phyloP scores from a whole-genome alignment of 1,140 invertebrate genomes.

The Pseudachorutes palmiensis region DNA sequence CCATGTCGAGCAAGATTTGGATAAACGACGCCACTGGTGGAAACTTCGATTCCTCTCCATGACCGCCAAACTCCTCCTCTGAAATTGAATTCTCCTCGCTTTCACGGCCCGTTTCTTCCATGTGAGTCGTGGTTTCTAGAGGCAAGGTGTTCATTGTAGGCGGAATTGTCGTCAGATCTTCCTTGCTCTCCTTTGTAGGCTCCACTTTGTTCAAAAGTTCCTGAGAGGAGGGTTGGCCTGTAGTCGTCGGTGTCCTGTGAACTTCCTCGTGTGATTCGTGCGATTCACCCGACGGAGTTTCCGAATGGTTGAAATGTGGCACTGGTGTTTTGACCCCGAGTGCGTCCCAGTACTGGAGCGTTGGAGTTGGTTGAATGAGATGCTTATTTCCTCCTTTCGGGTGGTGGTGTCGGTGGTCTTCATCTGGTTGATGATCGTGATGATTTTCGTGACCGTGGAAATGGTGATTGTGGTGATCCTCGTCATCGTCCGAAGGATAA shows the following conservation, averaged over 20 bases:
- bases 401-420: neutral
- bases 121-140: neutral
- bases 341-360: neutral
- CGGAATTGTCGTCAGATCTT: neutral
- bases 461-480: neutral
- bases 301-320: neutral
- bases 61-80: neutral
- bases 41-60: neutral
- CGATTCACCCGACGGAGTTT: no score
- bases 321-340: neutral
- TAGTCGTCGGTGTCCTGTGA: neutral
- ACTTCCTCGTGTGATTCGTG: no score
- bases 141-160: neutral
- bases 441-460: neutral
- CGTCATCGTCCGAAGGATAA: neutral
- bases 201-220: neutral
- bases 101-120: neutral
- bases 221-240: neutral
- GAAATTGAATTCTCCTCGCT: neutral
- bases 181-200: neutral
- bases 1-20: constrained; percentile 32
- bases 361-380: neutral
- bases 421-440: neutral
- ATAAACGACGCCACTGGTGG: constrained; percentile 30
- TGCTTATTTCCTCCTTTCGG: neutral